These are phyloP conservation scores for Engraulis encrasicolus DNA, from an alignment of 2,113 vertebrate genomes.

Conservation along the genomic window DNA sequence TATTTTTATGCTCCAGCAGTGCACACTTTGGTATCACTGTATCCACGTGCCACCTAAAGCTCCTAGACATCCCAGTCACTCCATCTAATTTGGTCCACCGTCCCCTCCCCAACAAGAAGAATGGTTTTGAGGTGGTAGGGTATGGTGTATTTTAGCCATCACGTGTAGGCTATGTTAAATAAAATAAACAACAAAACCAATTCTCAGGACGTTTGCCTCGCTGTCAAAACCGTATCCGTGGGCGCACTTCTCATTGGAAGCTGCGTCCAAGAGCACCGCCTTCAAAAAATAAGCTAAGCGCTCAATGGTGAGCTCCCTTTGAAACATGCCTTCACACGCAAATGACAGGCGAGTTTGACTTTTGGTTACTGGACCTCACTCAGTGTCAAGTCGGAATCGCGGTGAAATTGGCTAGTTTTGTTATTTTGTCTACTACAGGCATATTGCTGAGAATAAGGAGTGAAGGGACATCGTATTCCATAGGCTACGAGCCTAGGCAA, in stretches of 20 bases:
- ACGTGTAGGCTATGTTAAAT: neutral
- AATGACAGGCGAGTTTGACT: constrained; percentile 6
- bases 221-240: neutral
- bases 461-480: neutral
- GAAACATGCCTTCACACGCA: constrained; percentile 15
- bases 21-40: constrained; percentile 7
- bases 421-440: neutral
- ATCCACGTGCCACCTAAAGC: constrained; percentile 11
- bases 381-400: neutral
- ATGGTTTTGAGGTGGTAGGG: neutral
- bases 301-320: neutral
- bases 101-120: neutral
- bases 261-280: neutral
- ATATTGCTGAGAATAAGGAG: neutral
- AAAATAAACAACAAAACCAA: neutral
- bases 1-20: constrained; percentile 16
- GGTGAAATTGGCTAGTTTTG: neutral
- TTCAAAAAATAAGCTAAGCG: constrained; percentile 2
- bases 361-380: neutral
- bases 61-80: neutral
- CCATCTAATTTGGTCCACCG: neutral
- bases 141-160: neutral
- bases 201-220: neutral
- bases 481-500: neutral
- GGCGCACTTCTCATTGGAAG: constrained; percentile 15